Evolutionary conservation across 2,888 invertebrate species (phyloP), one percentile per base, ranked within the genome.

Genomic region (Drosophila anceps): DNA sequence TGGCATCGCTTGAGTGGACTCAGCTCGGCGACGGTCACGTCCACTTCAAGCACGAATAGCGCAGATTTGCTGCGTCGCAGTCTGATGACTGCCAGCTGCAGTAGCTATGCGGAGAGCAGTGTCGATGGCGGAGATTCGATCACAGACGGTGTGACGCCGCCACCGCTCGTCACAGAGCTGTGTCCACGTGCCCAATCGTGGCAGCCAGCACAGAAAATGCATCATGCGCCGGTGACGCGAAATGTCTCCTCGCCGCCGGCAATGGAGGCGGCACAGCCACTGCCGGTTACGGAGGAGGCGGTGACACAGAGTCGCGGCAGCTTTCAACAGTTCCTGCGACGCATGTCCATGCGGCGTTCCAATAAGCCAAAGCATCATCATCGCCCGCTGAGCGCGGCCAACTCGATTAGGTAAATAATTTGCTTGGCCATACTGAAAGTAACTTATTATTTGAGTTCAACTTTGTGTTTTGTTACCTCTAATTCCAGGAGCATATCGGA

Each of bases 181-280:
- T 18, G 27, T 29, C 68, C 85, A 15, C 90, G 93, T 7, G 88
- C 90, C 0, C 92, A 91, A 53, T 93, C 93, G 2, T 91, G 93
- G 89, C 93, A 93, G 68, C 90, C 92, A 73, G 74, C 81, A 73
- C 68, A 65, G 39, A 67, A 71, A 41, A 31, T 62, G 24, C 71
- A 79, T 64, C 93, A 94, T 69, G 91, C 92, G 44, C 92, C 93
- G 1, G 93, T 94, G 44, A 88, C 93, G 18, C 92, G 94, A 31
- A 94, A 94, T 82, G 93, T 90, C 31, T 94, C 94, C 13, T 94
- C 94, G 10, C 94, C 94, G 1, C 93, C 93, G 8, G 88, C 90
- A n/a, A 84, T 91, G 51, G 83, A 84, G 69, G 67, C 76, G 48
- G 43, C 59, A 24, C 37, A 41, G 24, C 7, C 48, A 4, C n/a